These are phyloP conservation scores for Balaenoptera acutorostrata DNA, from an alignment of 2,113 vertebrate species.

Conservation along the genomic window DNA sequence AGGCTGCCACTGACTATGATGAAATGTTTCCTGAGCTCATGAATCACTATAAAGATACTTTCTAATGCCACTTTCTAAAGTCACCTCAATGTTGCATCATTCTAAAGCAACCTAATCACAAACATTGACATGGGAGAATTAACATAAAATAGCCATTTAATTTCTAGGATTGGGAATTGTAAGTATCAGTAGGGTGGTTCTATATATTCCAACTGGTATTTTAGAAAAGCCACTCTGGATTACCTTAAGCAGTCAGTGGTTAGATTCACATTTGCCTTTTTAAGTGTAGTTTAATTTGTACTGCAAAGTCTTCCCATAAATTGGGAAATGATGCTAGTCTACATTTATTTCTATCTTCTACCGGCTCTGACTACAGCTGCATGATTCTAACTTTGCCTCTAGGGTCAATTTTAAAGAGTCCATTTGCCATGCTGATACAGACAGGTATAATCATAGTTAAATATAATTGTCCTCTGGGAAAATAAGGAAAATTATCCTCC, in stretches of 20 bases:
- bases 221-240: not conserved
- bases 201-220: not conserved
- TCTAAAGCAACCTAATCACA: not conserved
- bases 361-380: not conserved
- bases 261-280: not conserved
- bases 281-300: not conserved
- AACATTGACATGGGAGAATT: not conserved
- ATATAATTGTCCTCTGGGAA: not conserved
- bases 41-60: not conserved
- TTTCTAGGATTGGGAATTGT: not conserved
- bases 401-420: not conserved
- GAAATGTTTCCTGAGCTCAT: not conserved
- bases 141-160: not conserved
- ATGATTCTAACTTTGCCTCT: not conserved
- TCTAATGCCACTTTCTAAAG: not conserved
- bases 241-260: not conserved
- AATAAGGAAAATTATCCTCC: not conserved
- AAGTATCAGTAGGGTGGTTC: not conserved
- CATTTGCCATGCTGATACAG: not conserved
- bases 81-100: not conserved
- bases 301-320: not conserved
- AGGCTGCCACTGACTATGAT: not conserved
- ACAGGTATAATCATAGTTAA: constrained; percentile 1
- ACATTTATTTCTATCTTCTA: not conserved
- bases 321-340: not conserved